These are phyloP conservation scores for Chrysolina haemoptera DNA, from an alignment of 2,888 invertebrate genomes.

Conservation along the genomic window DNA sequence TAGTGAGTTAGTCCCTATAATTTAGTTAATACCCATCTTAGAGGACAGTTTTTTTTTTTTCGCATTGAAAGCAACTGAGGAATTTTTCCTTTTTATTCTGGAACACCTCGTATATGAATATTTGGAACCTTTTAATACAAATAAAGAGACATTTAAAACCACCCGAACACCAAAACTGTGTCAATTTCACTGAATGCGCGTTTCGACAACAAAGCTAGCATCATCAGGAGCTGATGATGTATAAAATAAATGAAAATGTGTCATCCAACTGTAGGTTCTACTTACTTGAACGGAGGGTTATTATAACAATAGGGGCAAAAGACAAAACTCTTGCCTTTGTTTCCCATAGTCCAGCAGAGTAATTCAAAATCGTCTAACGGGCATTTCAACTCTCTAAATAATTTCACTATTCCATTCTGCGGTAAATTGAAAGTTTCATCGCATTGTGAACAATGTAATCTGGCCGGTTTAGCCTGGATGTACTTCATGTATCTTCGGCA, in stretches of 20 bases:
- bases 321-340: slow-evolving; percentile 94
- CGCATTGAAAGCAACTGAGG: too few species aligned
- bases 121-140: too few species aligned
- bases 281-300: slow-evolving; percentile 93
- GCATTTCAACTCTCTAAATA: slow-evolving; percentile 96
- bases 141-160: too few species aligned
- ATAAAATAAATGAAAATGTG: too few species aligned
- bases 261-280: slow-evolving; percentile 21
- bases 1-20: too few species aligned
- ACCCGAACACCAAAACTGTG: too few species aligned
- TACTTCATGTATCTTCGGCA: slow-evolving; percentile 98
- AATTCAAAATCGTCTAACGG: slow-evolving; percentile 98
- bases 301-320: slow-evolving; percentile 99
- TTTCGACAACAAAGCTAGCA: neutral
- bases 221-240: too few species aligned
- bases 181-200: neutral
- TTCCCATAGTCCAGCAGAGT: slow-evolving; percentile 94
- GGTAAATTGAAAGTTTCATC: slow-evolving; percentile 97
- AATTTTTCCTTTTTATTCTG: too few species aligned
- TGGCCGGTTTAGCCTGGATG: slow-evolving; percentile 92
- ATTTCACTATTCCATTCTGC: slow-evolving; percentile 91
- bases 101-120: too few species aligned
- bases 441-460: slow-evolving; percentile 95
- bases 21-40: too few species aligned
- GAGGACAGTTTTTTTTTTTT: too few species aligned